Evolutionary conservation across 1,140 invertebrate species (phyloP), one percentile per base, ranked within the genome.

Genomic region (Spodoptera litura): DNA sequence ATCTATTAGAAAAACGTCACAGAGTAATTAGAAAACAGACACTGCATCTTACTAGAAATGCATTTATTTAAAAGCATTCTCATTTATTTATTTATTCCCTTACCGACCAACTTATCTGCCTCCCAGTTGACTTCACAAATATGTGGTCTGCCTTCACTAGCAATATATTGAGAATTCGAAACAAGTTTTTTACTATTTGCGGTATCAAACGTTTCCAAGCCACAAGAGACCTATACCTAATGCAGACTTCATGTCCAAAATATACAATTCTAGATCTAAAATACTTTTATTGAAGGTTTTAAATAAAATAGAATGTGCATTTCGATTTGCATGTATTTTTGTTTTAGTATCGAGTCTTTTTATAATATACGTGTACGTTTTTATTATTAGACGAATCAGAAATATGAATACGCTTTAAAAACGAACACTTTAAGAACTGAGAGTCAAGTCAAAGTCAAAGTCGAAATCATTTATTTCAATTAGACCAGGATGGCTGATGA

Each of bases 41-140:
- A n/a, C n/a, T n/a, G n/a, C n/a, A 20, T 20, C 20, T 20, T 10
- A 44, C 38, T 9, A 44, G 9, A 6, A 12, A 66, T 66, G 15
- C 62, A 75, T 64, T 75, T 62, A 74, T 74, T 75, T 62, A 64
- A 62, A 64, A 64, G 73, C 49, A 62, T 35, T 13, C 73, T 62
- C 73, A 64, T 75, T 75, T 64, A 75, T 75, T 75, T 64, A 75
- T 75, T 64, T 75, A 75, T 62, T 44, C 38, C 38, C 38, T 2
- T 44, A 59, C 73, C 59, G 53, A 52, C 61, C 49, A 53, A 59
- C 59, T 64, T 75, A 75, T 75, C 73, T 75, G 49, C 12, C 59
- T 75, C 73, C 73, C 73, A 75, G 59, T 53, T 75, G 73, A 75
- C 25, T 75, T 75, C 73, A 75, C 73, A 62, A 75, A 59, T 64